Base-by-base conservation (phyloP, 1,140 invertebrate species). In the Danaus melanippus region DNA sequence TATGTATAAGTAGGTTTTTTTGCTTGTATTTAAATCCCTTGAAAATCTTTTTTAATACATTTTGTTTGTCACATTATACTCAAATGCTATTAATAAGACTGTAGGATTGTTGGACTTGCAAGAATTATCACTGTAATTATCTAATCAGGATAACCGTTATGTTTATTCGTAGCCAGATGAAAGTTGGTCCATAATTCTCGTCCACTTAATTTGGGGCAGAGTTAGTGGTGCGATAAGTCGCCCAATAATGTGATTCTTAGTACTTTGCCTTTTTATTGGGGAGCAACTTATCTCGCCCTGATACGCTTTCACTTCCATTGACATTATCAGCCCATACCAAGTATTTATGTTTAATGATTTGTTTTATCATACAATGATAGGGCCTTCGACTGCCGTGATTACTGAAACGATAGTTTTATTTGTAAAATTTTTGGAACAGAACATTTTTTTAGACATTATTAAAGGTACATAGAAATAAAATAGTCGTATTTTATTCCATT, bases 181-280 rank as follows among this genome's bases (percentile, higher is more conserved):
- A 84, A 86, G 69, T 84, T 86, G 56, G 62, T 66, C 75, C 74
- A 86, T 84, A 84, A 83, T 74, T 84, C 79, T 81, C 62, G 63
- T 74, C 76, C 72, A 68, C 72, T 79, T 74, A 83, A 86, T 86
- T 86, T 78, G 71, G 76, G 75, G 75, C 61, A 55, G 61, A 66
- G 76, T 74, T 72, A 74, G 67, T 74, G 66, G 55, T 57, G 66
- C 66, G 81, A 86, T 86, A 84, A 84, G 80, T 69, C 67, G 68
- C 56, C 76, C 71, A 76, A 84, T 86, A 78, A 84, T 82, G 73
- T 74, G 67, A 64, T 58, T 71, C 55, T 66, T 74, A 76, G 68
- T 74, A 64, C 66, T 78, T 72, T 60, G 64, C 65, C 57, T 71
- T 78, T 79, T 81, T 83, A 81, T 84, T 83, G 69, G 70, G 69